phyloP scores from a whole-genome alignment of 2,113 vertebrate species.

The Psammodynastes pulverulentus region DNA sequence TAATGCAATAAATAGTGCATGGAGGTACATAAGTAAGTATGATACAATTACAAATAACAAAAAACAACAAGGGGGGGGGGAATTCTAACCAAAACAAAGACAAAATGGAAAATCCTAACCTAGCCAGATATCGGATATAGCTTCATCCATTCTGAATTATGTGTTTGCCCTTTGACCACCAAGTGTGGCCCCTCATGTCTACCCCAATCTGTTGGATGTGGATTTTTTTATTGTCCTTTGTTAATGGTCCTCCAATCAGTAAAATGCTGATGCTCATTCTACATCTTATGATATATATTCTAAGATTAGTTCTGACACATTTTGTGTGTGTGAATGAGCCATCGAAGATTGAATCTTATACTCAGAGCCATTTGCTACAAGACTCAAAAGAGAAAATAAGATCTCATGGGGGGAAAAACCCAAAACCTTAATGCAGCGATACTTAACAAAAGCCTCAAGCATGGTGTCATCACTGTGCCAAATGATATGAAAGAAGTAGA shows the following conservation, averaged over 20 bases:
- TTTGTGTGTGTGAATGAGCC: not conserved
- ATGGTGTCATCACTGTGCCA: not conserved
- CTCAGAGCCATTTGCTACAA: not conserved
- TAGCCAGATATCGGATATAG: not conserved
- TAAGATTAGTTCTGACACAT: not conserved
- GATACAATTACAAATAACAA: not conserved
- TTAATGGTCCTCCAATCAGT: not conserved
- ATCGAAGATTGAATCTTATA: not conserved
- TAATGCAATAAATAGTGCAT: not conserved
- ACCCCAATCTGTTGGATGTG: not conserved
- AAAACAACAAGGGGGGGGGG: not conserved
- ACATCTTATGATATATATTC: not conserved
- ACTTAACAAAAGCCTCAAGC: not conserved
- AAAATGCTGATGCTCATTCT: not conserved
- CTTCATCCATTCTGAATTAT: not conserved
- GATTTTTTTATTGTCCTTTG: not conserved
- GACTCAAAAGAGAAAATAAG: not conserved
- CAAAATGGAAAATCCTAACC: not conserved
- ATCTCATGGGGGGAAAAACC: not conserved
- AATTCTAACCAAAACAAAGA: not conserved
- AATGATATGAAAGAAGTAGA: not conserved
- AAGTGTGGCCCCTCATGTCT: not conserved
- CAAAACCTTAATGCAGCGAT: not conserved
- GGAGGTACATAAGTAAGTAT: not conserved
- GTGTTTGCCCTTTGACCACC: not conserved